Conservation (phyloP, 2,113 vertebrate genomes). For the Colius striatus region DNA sequence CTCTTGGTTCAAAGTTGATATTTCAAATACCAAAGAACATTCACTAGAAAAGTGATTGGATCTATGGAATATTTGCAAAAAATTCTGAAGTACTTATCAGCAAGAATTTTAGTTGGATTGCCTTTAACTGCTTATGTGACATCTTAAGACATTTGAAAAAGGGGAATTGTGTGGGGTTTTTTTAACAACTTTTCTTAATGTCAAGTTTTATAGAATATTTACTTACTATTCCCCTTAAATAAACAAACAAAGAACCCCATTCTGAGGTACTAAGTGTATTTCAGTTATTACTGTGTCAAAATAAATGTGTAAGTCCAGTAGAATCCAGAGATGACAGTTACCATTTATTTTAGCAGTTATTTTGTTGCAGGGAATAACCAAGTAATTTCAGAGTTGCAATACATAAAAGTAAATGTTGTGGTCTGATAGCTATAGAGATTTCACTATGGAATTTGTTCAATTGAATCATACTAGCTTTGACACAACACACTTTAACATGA, state of each 20-base stretch:
- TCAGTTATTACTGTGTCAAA: neutral
- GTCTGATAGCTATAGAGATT: neutral
- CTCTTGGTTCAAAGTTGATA: neutral
- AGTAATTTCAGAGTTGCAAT: neutral
- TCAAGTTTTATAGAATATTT: neutral
- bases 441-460: neutral
- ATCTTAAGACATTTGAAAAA: neutral
- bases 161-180: neutral
- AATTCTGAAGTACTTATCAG: neutral
- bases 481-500: neutral
- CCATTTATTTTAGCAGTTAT: neutral
- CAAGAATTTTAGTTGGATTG: neutral
- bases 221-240: neutral
- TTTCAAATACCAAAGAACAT: neutral
- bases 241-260: neutral
- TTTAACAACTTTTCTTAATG: neutral
- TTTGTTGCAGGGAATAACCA: neutral
- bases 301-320: neutral
- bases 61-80: neutral
- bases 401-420: neutral
- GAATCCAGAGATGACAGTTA: neutral
- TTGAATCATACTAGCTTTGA: neutral
- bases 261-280: neutral
- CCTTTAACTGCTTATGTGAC: neutral
- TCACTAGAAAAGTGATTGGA: neutral